phyloP scores from a whole-genome alignment of 2,888 invertebrate species.

The Eumerus sabulonum region DNA sequence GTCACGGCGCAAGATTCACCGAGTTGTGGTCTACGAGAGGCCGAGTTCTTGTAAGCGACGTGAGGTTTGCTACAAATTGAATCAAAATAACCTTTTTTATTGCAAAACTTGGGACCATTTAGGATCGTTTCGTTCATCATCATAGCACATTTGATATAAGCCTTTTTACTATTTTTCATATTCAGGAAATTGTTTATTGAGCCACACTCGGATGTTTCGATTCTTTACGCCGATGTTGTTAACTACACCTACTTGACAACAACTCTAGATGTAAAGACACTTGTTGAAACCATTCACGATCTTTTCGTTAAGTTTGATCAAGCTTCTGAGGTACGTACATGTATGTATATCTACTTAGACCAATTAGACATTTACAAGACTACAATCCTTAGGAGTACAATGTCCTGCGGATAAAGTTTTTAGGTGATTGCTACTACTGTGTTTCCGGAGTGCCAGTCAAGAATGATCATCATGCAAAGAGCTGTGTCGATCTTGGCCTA shows the following conservation, averaged over 20 bases:
- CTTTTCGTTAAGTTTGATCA: slow-evolving; percentile 95
- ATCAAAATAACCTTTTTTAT: too few species aligned
- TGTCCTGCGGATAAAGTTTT: slow-evolving; percentile 92
- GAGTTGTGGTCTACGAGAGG: too few species aligned
- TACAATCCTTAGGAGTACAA: slow-evolving; percentile 81
- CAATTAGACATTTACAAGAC: not conserved
- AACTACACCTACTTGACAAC: slow-evolving; percentile 91
- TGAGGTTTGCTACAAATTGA: too few species aligned
- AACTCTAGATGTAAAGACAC: slow-evolving; percentile 87
- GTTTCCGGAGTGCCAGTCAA: slow-evolving; percentile 92
- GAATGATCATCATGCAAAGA: slow-evolving; percentile 90
- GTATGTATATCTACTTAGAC: not conserved
- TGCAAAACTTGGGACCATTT: too few species aligned
- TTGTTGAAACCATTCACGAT: slow-evolving; percentile 93
- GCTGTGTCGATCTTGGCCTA: slow-evolving; percentile 93
- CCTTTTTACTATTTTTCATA: not conserved
- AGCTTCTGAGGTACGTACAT: slow-evolving; percentile 86
- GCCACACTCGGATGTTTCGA: slow-evolving; percentile 92
- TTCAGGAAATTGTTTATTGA: slow-evolving; percentile 91
- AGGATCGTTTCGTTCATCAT: too few species aligned
- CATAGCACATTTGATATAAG: not conserved
- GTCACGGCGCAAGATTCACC: too few species aligned
- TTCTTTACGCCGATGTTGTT: slow-evolving; percentile 95
- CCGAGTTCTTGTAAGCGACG: too few species aligned
- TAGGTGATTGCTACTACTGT: slow-evolving; percentile 97